Evolutionary conservation across 2,113 vertebrate genomes (phyloP), one percentile per base, ranked within the genome.

Genomic region (Orthonyx spaldingii): DNA sequence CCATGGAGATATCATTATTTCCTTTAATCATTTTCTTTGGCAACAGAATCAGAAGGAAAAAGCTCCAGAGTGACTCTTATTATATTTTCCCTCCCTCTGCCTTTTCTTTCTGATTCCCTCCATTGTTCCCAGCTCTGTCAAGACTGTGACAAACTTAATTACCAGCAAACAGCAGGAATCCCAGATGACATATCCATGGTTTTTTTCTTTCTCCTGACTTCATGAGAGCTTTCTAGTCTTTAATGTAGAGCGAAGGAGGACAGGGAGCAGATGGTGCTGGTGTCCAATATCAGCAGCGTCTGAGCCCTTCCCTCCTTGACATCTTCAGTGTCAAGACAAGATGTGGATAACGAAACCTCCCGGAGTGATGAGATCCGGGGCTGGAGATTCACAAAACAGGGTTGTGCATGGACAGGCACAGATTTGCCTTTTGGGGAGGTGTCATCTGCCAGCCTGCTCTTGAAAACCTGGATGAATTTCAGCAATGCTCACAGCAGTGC

Each of bases 141-240:
- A 95, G 87, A 80, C 39, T 94, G 66, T 91, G 93, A 96, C 94
- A 97, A 95, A 96, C 87, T 97, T 95, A 96, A 97, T 97, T 97
- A 96, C 77, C 83, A 77, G 92, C 63, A 84, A 97, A 89, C 83
- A 97, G 89, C 28, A 91, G 94, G 87, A 89, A 96, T 94, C 89
- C 83, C 91, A 96, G 94, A 87, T 92, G 87, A 94, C 80, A 96
- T 8, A 76, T 35, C 64, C n/a, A 18, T 37, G 79, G 1, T 35
- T 44, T 68, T 47, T 41, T 20, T 28, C 50, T 68, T 77, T 65
- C 39, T 87, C 81, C 79, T 76, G 44, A 92, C 70, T 95, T 89
- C 85, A 84, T 66, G 60, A 87, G 91, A 95, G 85, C 76, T 87
- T 92, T 71, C 65, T 35, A 39, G 70, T 23, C 83, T 94, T 91